Conservation (phyloP, 2,113 vertebrate genomes). For the Meleagris gallopavo region DNA sequence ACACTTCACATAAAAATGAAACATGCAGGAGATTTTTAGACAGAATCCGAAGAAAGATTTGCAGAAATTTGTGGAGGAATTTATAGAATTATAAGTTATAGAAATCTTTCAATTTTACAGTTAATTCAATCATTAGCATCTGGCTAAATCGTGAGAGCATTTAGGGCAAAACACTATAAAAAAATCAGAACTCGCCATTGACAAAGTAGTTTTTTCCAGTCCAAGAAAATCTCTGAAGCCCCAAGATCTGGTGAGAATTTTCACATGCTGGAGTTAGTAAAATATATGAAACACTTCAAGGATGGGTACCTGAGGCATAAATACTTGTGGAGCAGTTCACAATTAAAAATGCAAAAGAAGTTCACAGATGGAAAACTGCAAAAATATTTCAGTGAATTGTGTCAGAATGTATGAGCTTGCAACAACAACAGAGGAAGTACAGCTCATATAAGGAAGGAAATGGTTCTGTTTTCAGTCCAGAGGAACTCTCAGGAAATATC, state of each 20-base stretch:
- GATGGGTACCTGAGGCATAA: not conserved
- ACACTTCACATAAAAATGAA: slow-evolving; percentile 23
- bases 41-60: not conserved
- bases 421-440: not conserved
- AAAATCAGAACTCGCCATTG: not conserved
- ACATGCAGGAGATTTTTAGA: not conserved
- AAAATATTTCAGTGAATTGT: not conserved
- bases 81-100: not conserved
- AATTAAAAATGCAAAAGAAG: not conserved
- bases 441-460: not conserved
- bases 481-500: not conserved
- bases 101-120: not conserved
- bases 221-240: not conserved
- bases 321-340: not conserved
- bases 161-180: not conserved
- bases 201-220: not conserved
- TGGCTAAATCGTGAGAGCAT: not conserved
- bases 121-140: not conserved
- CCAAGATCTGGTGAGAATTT: not conserved
- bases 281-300: not conserved
- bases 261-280: not conserved
- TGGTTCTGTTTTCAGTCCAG: not conserved
- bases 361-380: not conserved
- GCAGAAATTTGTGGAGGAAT: not conserved
- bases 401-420: not conserved